These are phyloP conservation scores for Dusona sp. DNA, from an alignment of 2,888 invertebrate species.

Conservation along the genomic window DNA sequence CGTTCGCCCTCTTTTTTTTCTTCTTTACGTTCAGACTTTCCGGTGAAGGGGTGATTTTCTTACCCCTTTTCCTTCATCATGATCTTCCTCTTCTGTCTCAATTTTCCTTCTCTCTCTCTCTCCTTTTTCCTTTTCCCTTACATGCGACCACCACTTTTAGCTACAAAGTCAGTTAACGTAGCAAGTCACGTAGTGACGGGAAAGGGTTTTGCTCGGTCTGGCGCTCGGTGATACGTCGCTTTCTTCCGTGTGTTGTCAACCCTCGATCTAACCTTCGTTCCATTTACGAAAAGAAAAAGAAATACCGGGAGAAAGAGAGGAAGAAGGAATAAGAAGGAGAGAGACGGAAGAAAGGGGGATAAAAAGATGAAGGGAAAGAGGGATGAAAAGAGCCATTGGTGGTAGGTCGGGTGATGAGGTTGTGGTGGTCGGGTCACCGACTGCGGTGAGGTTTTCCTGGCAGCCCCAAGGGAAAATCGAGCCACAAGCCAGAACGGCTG, in stretches of 20 bases:
- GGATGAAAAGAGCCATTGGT: conserved; percentile 61
- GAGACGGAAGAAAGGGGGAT: conserved; percentile 49
- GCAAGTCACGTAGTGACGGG: conserved; percentile 81
- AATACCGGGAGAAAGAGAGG: not conserved
- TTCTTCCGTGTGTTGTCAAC: conserved; percentile 77
- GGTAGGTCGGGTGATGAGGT: conserved; percentile 54
- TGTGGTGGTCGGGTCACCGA: conserved; percentile 64
- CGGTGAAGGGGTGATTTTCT: conserved; percentile 25
- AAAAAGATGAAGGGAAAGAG: conserved; percentile 67
- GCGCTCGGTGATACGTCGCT: conserved; percentile 79
- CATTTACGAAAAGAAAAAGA: conserved; percentile 18
- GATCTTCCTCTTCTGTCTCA: conserved; percentile 54
- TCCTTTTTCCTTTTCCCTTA: conserved; percentile 55
- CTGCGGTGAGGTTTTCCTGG: conserved; percentile 54
- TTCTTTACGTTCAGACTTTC: conserved; percentile 27
- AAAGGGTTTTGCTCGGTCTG: conserved; percentile 80
- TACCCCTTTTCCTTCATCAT: conserved; percentile 35
- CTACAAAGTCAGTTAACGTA: conserved; percentile 77
- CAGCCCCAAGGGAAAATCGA: conserved; percentile 58
- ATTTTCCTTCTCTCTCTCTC: conserved; percentile 20
- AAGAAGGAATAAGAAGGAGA: conserved; percentile 16
- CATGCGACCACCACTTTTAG: conserved; percentile 52
- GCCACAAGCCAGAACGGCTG: conserved; percentile 31
- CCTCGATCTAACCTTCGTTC: conserved; percentile 46
- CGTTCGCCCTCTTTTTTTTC: not conserved